phyloP scores from a whole-genome alignment of 2,888 invertebrate genomes.

The Tetanocera ferruginea region DNA sequence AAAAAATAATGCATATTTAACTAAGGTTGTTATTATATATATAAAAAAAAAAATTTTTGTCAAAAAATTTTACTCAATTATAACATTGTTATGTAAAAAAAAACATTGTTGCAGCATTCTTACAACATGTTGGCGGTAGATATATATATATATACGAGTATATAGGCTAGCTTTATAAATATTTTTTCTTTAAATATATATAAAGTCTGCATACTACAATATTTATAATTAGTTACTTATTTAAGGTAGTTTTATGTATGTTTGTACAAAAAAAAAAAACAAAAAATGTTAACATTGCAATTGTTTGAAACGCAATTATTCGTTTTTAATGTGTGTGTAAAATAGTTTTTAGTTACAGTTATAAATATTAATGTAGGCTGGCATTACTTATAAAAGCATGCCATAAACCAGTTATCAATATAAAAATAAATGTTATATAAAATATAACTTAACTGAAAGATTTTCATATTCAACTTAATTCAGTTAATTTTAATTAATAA shows the following conservation, averaged over 20 bases:
- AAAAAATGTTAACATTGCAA: slow-evolving; percentile 19
- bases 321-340: too few relatives aligned
- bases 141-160: not conserved
- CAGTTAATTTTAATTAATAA: not conserved
- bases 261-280: slow-evolving; percentile 17
- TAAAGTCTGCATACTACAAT: too few relatives aligned
- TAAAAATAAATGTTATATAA: too few relatives aligned
- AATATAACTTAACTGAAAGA: too few relatives aligned
- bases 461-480: not conserved
- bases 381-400: too few relatives aligned
- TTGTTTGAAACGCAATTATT: slow-evolving; percentile 8
- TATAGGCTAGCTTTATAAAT: not conserved
- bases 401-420: too few relatives aligned
- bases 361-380: too few relatives aligned
- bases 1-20: slow-evolving; percentile 36
- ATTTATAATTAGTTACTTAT: too few relatives aligned
- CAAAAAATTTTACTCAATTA: slow-evolving; percentile 13
- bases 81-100: not conserved
- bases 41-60: not conserved
- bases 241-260: slow-evolving; percentile 28
- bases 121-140: not conserved
- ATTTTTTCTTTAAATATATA: not conserved
- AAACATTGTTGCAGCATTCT: not conserved
- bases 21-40: slow-evolving; percentile 36
- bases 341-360: too few relatives aligned